Conservation (phyloP, 2,888 invertebrate species). For the Asteroscopus sphinx region DNA sequence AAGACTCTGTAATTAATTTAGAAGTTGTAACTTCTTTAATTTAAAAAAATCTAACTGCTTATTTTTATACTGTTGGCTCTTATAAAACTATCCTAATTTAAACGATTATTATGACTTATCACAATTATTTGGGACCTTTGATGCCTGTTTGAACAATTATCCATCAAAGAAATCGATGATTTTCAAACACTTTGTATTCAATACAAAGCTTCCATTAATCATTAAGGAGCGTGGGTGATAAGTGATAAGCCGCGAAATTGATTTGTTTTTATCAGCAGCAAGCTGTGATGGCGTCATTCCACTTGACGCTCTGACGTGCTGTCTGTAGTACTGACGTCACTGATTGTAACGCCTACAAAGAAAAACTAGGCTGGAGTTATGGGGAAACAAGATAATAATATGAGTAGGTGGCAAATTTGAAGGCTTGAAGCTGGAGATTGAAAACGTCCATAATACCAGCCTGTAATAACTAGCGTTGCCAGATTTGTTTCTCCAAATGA, state of each 20-base stretch:
- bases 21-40: too few species aligned
- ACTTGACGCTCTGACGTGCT: slow-evolving; percentile 53
- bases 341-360: slow-evolving; percentile 39
- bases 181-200: slow-evolving; percentile 16
- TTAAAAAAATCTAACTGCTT: too few species aligned
- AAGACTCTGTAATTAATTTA: too few species aligned
- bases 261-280: slow-evolving; percentile 42
- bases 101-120: background rate
- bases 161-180: slow-evolving; percentile 4
- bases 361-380: slow-evolving; percentile 24
- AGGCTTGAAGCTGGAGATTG: background rate
- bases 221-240: slow-evolving; percentile 48
- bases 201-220: slow-evolving; percentile 33
- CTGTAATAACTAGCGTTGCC: too few species aligned
- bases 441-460: too few species aligned
- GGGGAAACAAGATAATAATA: slow-evolving; percentile 16
- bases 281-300: slow-evolving; percentile 39
- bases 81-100: too few species aligned
- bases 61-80: too few species aligned
- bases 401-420: slow-evolving; percentile 10
- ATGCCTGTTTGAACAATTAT: background rate
- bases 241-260: slow-evolving; percentile 43
- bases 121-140: too few species aligned
- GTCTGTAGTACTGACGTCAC: slow-evolving; percentile 39
- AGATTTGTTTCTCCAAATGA: too few species aligned